These are phyloP conservation scores for Gryllus bimaculatus DNA, from an alignment of 1,140 invertebrate species.

Conservation along the genomic window DNA sequence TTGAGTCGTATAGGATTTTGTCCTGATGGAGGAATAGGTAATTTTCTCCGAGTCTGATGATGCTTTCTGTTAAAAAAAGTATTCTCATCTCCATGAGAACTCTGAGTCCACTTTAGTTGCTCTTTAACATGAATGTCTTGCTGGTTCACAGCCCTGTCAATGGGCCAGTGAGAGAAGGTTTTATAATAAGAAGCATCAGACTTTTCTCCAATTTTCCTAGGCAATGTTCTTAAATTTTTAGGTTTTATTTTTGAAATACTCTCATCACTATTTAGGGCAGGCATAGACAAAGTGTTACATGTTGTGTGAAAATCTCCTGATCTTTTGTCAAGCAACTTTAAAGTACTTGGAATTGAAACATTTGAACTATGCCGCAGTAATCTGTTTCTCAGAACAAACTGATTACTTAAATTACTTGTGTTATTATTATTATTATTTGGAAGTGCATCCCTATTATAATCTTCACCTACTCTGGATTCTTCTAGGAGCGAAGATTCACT, in stretches of 20 bases:
- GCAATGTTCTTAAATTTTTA: not conserved
- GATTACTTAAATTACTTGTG: too few relatives aligned
- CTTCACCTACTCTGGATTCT: not conserved
- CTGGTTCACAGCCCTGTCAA: not conserved
- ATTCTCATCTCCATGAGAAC: not conserved
- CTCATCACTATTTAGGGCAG: not conserved
- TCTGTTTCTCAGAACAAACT: not conserved
- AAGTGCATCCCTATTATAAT: not conserved
- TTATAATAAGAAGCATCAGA: not conserved
- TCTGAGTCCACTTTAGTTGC: too few relatives aligned
- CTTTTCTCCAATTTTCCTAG: not conserved
- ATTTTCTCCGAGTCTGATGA: not conserved
- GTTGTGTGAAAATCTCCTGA: not conserved
- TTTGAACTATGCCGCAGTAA: not conserved
- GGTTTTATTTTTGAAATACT: not conserved
- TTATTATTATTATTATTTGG: too few relatives aligned
- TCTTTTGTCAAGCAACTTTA: not conserved
- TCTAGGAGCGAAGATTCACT: not conserved
- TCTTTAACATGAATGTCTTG: not conserved
- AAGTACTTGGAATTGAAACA: not conserved
- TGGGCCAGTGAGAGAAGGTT: not conserved
- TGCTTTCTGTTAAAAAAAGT: not conserved
- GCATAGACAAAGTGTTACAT: not conserved
- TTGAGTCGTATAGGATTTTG: not conserved
- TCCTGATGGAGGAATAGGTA: not conserved